Base-by-base conservation (phyloP, 37 sponge, comb jelly and placozoan species). In the Halichondria panicea region DNA sequence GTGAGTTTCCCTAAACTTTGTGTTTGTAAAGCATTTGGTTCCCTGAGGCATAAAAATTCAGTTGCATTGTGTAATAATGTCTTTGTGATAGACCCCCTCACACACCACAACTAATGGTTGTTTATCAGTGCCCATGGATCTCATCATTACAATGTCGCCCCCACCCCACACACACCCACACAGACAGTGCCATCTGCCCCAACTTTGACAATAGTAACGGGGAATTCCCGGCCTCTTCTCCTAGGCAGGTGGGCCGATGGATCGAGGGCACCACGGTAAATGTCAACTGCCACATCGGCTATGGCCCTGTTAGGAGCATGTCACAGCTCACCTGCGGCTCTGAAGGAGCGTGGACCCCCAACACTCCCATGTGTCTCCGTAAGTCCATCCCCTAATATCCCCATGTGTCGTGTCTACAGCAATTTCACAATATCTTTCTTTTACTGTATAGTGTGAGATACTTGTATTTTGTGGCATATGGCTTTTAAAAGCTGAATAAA, bases 321-420 rank as follows among this genome's bases (percentile, higher is more conserved):
- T 34, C 40, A 53, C 8, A 40, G 5, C 66, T 58, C 43, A 71
- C 62, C 30, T 81, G 82, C 36, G 38, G 3, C 18, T 0, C 40
- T 40, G 6, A 7, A 48, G 82, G 82, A 22, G 36, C 30, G 4
- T 81, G 82, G 82, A 0, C 33, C 13, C 82, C 74, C 21, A 27
- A 39, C 30, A 36, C 37, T 25, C 82, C 82, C 2, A 43, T 22
- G 19, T 81, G 82, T 73, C 40, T 21, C 5, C 57, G 82, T 81
- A 48, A 55, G 68, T 21, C 22, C 12, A 12, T 66, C 12, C 18
- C 9, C 22, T 18, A 36, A 28, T 34, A 28, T 37, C 15, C 37
- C n/a, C n/a, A n/a, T n/a, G n/a, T n/a, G n/a, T n/a, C n/a, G n/a
- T n/a, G n/a, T n/a, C n/a, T n/a, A n/a, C n/a, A n/a, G n/a, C n/a